These are phyloP conservation scores for Physocephala rufipes DNA, from an alignment of 2,888 invertebrate genomes.

Conservation along the genomic window DNA sequence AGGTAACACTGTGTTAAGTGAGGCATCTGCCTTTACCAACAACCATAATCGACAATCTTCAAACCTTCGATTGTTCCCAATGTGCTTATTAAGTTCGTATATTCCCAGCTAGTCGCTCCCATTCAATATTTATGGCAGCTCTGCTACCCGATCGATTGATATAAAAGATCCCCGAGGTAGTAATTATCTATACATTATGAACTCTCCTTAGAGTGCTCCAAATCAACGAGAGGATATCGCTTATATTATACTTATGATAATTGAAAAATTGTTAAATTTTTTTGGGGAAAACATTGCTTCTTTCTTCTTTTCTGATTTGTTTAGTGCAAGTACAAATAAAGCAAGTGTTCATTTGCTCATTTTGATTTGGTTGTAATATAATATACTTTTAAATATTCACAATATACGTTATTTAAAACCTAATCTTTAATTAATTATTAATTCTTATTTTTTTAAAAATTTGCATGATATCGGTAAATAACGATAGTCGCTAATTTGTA, in stretches of 20 bases:
- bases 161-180: no score
- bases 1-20: no score
- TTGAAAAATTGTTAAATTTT: not conserved
- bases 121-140: no score
- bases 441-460: constrained; percentile 21
- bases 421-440: constrained; percentile 26
- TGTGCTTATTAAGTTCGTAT: no score
- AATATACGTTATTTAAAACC: constrained; percentile 20
- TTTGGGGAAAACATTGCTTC: not conserved
- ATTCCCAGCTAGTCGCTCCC: no score
- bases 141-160: no score
- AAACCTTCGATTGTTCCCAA: no score
- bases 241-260: not conserved
- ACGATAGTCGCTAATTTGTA: constrained; percentile 10
- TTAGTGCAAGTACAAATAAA: not conserved
- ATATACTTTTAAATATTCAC: constrained; percentile 27
- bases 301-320: not conserved
- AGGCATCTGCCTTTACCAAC: no score
- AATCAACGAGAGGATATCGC: not conserved
- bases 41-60: no score
- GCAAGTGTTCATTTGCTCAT: no score
- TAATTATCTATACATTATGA: no score
- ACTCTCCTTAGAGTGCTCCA: no score
- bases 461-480: constrained; percentile 15
- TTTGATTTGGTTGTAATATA: constrained; percentile 11